These are phyloP conservation scores for Aporophyla nigra DNA, from an alignment of 2,888 invertebrate genomes.

Conservation along the genomic window DNA sequence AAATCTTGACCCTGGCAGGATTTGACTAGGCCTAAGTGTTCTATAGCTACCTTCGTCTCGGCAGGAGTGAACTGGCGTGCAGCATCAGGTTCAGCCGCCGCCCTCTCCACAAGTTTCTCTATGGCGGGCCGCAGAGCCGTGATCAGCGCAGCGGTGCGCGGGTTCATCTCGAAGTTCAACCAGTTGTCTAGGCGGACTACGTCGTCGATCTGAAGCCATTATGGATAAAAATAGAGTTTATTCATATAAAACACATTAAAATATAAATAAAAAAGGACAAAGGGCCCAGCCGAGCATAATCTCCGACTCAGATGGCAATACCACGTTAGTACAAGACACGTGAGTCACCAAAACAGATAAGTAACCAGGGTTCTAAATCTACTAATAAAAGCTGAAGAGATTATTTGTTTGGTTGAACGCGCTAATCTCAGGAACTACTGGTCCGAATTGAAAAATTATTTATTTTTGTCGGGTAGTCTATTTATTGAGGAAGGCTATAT, in stretches of 20 bases:
- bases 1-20: too few species aligned
- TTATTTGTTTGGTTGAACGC: too few species aligned
- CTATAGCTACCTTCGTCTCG: conserved; percentile 92
- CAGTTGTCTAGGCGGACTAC: conserved; percentile 97
- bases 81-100: conserved; percentile 95
- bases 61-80: conserved; percentile 92
- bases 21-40: too few species aligned
- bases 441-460: too few species aligned
- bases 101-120: conserved; percentile 95
- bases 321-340: too few species aligned
- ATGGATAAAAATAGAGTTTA: background rate
- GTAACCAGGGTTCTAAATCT: too few species aligned
- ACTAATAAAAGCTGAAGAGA: too few species aligned
- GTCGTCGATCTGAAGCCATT: conserved; percentile 90
- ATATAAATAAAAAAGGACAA: background rate
- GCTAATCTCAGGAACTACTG: too few species aligned
- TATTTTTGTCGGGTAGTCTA: too few species aligned
- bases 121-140: conserved; percentile 97
- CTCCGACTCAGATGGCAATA: background rate
- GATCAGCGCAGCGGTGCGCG: conserved; percentile 94
- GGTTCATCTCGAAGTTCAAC: conserved; percentile 97
- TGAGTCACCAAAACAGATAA: too few species aligned
- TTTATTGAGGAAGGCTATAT: too few species aligned
- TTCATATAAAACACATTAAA: background rate
- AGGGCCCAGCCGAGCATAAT: background rate